Conservation (phyloP, 2,888 invertebrate genomes). For the Hirtodrosophila cameraria region DNA sequence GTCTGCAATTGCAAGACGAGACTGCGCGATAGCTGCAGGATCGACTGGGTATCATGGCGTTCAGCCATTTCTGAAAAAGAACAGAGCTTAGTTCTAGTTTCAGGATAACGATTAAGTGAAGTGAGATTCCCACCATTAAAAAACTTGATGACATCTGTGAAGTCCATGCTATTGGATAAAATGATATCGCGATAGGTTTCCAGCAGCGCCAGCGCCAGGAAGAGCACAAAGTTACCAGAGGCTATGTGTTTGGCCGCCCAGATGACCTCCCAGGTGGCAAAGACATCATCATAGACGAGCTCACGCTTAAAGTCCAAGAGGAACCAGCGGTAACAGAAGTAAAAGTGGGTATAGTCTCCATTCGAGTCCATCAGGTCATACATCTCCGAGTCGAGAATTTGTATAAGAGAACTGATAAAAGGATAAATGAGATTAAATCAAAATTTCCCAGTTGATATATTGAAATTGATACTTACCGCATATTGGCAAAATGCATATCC, state of each 20-base stretch:
- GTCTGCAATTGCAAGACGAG: constrained; percentile 95
- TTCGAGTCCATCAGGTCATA: constrained; percentile 97
- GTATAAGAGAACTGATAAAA: constrained; percentile 90
- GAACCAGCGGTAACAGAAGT: constrained; percentile 99
- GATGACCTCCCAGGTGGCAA: constrained; percentile 96
- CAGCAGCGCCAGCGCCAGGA: constrained; percentile 95
- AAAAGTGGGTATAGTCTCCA: constrained; percentile 98
- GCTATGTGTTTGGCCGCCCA: constrained; percentile 96
- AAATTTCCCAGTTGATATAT: background rate
- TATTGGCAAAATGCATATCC: constrained; percentile 98
- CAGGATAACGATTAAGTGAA: no score
- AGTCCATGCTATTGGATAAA: constrained; percentile 97
- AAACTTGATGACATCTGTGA: constrained; percentile 98
- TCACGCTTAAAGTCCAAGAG: constrained; percentile 97
- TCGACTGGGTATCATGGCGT: constrained; percentile 93
- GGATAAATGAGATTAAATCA: background rate
- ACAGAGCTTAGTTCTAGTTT: background rate
- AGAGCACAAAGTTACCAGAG: constrained; percentile 95
- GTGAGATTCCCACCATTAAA: constrained; percentile 91
- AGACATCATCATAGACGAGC: constrained; percentile 96
- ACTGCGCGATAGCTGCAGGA: constrained; percentile 93
- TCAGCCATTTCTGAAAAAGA: constrained; percentile 96
- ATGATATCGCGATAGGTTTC: constrained; percentile 98
- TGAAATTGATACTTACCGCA: constrained; percentile 86
- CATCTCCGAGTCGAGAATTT: constrained; percentile 96